Evolutionary conservation across 1,140 invertebrate species (phyloP).

Genomic region (Ips typographus): DNA sequence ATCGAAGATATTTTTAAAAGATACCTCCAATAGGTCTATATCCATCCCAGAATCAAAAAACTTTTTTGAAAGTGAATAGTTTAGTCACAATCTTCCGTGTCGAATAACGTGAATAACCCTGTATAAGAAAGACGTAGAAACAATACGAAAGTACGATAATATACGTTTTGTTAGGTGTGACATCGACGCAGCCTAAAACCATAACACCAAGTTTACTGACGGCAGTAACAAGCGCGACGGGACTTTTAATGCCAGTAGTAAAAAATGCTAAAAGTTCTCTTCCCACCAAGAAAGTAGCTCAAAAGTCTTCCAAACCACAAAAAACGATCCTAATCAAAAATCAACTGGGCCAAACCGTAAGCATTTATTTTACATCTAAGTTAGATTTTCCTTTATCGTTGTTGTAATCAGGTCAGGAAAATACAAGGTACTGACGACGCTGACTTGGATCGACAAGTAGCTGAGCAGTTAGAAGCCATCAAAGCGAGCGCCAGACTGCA

Average conservation of each 20-base stretch:
- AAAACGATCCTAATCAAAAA: conserved; percentile 47
- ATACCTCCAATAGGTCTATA: too few species aligned
- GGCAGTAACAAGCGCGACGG: background rate
- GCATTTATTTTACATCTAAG: conserved; percentile 16
- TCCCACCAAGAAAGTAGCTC: conserved; percentile 4
- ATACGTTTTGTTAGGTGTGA: too few species aligned
- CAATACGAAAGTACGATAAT: too few species aligned
- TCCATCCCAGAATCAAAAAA: too few species aligned
- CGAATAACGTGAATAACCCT: too few species aligned
- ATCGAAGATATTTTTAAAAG: too few species aligned
- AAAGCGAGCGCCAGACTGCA: conserved; percentile 40
- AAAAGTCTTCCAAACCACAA: conserved; percentile 45
- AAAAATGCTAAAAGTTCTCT: conserved; percentile 17
- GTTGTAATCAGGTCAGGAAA: conserved; percentile 15
- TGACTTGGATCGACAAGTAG: conserved; percentile 47
- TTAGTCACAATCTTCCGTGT: too few species aligned
- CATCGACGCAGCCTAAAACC: too few species aligned
- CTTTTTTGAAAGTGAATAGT: too few species aligned
- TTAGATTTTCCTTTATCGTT: background rate
- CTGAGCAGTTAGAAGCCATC: conserved; percentile 50
- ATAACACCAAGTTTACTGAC: background rate
- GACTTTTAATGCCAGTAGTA: conserved; percentile 22
- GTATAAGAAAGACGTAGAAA: too few species aligned
- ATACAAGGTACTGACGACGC: conserved; percentile 39
- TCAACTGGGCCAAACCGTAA: conserved; percentile 34